Evolutionary conservation across 2,797 vertebrate genomes (phyloP), one percentile per base, ranked within the genome.

Genomic region (Alca torda): DNA sequence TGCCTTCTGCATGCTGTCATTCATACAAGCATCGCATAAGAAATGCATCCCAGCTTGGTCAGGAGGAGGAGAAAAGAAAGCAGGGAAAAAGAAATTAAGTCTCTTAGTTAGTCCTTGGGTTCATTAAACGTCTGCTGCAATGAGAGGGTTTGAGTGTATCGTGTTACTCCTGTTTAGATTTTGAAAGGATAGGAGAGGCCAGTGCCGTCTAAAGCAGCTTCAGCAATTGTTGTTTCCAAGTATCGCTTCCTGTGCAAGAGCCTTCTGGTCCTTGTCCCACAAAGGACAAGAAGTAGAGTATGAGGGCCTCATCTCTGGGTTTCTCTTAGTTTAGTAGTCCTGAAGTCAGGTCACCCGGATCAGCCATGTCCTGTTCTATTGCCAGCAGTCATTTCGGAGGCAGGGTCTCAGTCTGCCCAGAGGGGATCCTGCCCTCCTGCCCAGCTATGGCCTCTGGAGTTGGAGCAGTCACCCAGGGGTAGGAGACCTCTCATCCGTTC

Each of bases 1-100:
- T 94, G 92, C 96, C 89, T 96, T 90, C 94, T 95, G 73, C 77
- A 48, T 72, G 84, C 94, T 95, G 93, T 95, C 96, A 97, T 95
- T 96, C 93, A 84, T 60, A 84, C 13, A 57, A 60, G 67, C 90
- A 4, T 41, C 81, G 92, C 95, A 41, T 85, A 33, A 93, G 88
- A 96, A 97, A 94, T 70, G 69, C 92, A 69, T 8, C 94, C 84
- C 77, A 37, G 83, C 85, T 93, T 45, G 94, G 81, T 33, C 87
- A 50, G 84, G 70, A 85, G 82, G 67, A 90, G 80, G 60, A 84
- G 94, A 57, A 89, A 81, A 85, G 90, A 37, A 65, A 78, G 79
- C 76, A 92, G 84, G 69, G 67, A 91, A 93, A 95, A 90, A 96
- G 87, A 94, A 95, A 95, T 96, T 70, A 86, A 93, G 94, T 95